Evolutionary conservation across 2,888 invertebrate species (phyloP), one percentile per base, ranked within the genome.

Genomic region (Tenthredo amoena): DNA sequence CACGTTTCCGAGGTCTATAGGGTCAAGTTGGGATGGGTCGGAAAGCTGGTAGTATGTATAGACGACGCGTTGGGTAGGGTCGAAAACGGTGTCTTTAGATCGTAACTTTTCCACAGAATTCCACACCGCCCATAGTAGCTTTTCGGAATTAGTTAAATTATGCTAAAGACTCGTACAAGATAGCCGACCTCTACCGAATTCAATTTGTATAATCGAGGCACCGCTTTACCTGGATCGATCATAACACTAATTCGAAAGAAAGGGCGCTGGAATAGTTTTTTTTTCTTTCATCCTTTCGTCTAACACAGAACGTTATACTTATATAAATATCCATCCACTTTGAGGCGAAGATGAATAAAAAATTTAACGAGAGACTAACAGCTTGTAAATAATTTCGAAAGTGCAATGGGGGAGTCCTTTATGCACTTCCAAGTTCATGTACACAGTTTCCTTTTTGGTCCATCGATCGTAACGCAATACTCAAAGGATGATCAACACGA

Each of bases 21-120:
- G 77, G 77, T 50, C 34, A 31, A 77, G 77, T 55, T 55, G 47
- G 74, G 74, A 74, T 77, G 50, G 34, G 77, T 50, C 50, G 77
- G 34, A 77, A 50, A 55, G 50, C 50, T 47, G 50, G 12, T 31
- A 9, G 34, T 77, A 34, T 50, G 31, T 50, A 50, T 77, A 74
- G 26, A 77, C 50, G 31, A 47, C 15, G 15, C 77, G 77, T 77
- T 77, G 50, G 77, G 50, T 31, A n/a, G 47, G 77, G 77, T 77
- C 77, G 77, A 77, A 77, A 77, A 50, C 55, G 7, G 18, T 77
- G 74, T 21, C 74, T 34, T 50, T 55, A 9, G 77, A 47, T 77
- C 77, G 77, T 77, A 50, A 77, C 50, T 77, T 77, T 77, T 77
- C 55, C 77, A 18, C 26, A 34, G 47, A 50, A 68, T 47, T 77